Conservation (phyloP, 2,888 invertebrate genomes). For the Phalangium opilio region DNA sequence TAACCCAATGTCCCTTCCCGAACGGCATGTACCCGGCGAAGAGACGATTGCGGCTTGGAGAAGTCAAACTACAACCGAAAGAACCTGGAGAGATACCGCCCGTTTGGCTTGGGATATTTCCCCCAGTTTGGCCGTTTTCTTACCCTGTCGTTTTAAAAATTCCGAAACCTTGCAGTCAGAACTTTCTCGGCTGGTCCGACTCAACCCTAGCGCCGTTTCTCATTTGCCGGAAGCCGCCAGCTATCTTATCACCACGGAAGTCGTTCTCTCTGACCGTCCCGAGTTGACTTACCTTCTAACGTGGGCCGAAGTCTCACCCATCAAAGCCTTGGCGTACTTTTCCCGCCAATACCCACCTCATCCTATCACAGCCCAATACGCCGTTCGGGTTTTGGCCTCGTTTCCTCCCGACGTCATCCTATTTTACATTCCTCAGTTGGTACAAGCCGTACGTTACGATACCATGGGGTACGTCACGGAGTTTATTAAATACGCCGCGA, state of each 20-base stretch:
- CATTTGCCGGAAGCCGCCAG: slow-evolving; percentile 87
- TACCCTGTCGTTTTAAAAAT: slow-evolving; percentile 44
- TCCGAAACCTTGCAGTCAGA: slow-evolving; percentile 53
- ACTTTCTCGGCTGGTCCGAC: slow-evolving; percentile 67
- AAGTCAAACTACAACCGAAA: slow-evolving; percentile 65
- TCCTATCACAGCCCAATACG: slow-evolving; percentile 94
- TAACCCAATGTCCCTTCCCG: slow-evolving; percentile 61
- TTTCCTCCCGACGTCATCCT: slow-evolving; percentile 86
- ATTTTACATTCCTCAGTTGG: slow-evolving; percentile 93
- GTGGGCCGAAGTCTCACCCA: slow-evolving; percentile 81
- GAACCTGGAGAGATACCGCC: slow-evolving; percentile 71
- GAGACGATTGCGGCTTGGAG: slow-evolving; percentile 80
- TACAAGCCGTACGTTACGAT: slow-evolving; percentile 79
- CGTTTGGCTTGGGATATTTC: slow-evolving; percentile 93
- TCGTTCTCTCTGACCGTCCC: slow-evolving; percentile 71
- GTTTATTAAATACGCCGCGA: slow-evolving; percentile 81
- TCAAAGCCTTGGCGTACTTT: slow-evolving; percentile 86
- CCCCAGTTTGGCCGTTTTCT: slow-evolving; percentile 74
- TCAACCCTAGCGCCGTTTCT: slow-evolving; percentile 70
- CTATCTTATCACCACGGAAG: slow-evolving; percentile 82
- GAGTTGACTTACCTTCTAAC: slow-evolving; percentile 86
- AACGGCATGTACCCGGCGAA: slow-evolving; percentile 56
- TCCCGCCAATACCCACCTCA: slow-evolving; percentile 93
- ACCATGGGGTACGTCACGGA: slow-evolving; percentile 97
- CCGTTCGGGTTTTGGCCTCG: slow-evolving; percentile 71